Evolutionary conservation across 2,888 invertebrate species (phyloP).

Genomic region (Volucella inanis): DNA sequence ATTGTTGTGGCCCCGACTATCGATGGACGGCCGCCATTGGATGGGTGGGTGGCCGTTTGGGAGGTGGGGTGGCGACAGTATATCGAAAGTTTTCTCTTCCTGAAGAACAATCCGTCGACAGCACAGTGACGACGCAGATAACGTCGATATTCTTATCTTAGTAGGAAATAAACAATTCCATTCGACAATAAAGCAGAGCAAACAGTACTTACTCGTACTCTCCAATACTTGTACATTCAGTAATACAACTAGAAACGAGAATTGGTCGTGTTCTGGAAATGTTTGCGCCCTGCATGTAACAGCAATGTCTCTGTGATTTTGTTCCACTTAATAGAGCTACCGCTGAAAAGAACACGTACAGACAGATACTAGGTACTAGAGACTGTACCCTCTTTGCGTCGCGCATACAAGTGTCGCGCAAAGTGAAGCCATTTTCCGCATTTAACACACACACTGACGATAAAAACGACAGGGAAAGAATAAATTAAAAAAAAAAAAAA

Average conservation of each 20-base stretch:
- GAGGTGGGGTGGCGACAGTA: slow-evolving; percentile 5
- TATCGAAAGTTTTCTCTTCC: slow-evolving; percentile 74
- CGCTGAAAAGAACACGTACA: slow-evolving; percentile 72
- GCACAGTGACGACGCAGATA: slow-evolving; percentile 52
- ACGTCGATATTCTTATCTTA: slow-evolving; percentile 74
- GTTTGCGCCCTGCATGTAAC: slow-evolving; percentile 68
- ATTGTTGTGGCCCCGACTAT: background rate
- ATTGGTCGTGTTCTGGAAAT: slow-evolving; percentile 71
- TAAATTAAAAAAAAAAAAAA: too few species aligned
- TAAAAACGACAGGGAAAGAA: too few species aligned
- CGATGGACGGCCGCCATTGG: background rate
- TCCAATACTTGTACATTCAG: slow-evolving; percentile 21
- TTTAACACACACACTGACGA: slow-evolving; percentile 46
- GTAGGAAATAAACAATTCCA: slow-evolving; percentile 75
- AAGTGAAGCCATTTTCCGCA: slow-evolving; percentile 68
- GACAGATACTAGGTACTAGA: slow-evolving; percentile 40
- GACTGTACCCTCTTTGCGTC: slow-evolving; percentile 18
- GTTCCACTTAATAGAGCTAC: slow-evolving; percentile 70
- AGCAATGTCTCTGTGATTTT: slow-evolving; percentile 70
- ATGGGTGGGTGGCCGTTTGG: background rate
- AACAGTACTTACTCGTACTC: slow-evolving; percentile 45
- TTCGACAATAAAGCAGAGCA: slow-evolving; percentile 74
- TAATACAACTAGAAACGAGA: slow-evolving; percentile 41
- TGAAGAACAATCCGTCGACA: slow-evolving; percentile 64
- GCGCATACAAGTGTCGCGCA: slow-evolving; percentile 37